phyloP scores from a whole-genome alignment of 1,140 invertebrate species.

The Caenorhabditis remanei region DNA sequence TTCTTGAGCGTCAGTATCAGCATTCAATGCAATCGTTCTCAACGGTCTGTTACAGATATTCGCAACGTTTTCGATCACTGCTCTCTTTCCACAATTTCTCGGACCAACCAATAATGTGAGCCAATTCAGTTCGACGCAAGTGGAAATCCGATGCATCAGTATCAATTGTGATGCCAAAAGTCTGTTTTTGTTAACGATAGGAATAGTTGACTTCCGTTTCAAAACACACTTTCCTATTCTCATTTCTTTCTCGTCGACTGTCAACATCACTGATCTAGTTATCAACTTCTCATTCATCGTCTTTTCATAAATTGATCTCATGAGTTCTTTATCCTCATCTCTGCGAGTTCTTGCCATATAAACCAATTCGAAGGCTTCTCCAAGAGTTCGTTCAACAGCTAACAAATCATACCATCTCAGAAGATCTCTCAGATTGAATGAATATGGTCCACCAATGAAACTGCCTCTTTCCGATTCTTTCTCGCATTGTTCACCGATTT shows the following conservation, averaged over 20 bases:
- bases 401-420: conserved; percentile 84
- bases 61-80: conserved; percentile 85
- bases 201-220: background rate
- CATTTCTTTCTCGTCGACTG: conserved; percentile 27
- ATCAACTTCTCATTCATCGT: conserved; percentile 24
- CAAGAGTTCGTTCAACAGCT: background rate
- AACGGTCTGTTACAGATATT: conserved; percentile 85
- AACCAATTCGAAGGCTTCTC: conserved; percentile 11
- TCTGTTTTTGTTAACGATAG: background rate
- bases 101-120: conserved; percentile 89
- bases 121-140: conserved; percentile 91
- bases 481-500: background rate
- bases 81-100: conserved; percentile 87
- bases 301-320: conserved; percentile 33
- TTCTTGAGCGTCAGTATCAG: conserved; percentile 93
- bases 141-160: conserved; percentile 84
- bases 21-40: conserved; percentile 87
- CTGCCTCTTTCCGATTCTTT: background rate
- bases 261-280: background rate
- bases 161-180: conserved; percentile 83
- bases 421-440: conserved; percentile 95
- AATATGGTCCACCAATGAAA: conserved; percentile 86
- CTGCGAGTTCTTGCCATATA: conserved; percentile 23
- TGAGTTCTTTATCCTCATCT: conserved; percentile 18
- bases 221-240: conserved; percentile 15